phyloP scores from a whole-genome alignment of 2,888 invertebrate genomes.

The Hetaerina titia region DNA sequence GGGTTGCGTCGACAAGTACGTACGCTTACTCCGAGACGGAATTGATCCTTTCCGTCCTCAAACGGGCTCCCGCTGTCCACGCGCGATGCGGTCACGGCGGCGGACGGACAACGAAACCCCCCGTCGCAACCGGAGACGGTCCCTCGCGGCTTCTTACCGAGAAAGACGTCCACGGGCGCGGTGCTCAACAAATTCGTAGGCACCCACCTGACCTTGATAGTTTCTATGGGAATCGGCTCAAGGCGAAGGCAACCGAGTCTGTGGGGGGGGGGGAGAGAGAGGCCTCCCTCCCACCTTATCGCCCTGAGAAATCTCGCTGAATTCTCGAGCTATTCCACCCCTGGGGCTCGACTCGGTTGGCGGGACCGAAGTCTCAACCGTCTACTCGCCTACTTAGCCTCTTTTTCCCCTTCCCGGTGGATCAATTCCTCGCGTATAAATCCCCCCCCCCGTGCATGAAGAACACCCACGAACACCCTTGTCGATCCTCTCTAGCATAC shows the following conservation, averaged over 20 bases:
- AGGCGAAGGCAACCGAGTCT: not conserved
- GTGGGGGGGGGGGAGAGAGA: not conserved
- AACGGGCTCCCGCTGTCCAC: not conserved
- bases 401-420: too few relatives aligned
- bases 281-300: not conserved
- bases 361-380: conserved; percentile 4
- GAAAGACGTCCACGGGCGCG: not conserved
- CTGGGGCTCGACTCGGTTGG: not conserved
- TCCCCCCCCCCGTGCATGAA: too few relatives aligned
- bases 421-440: too few relatives aligned
- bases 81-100: not conserved
- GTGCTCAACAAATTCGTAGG: not conserved
- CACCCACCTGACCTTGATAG: conserved; percentile 27
- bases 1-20: conserved; percentile 33
- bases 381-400: too few relatives aligned
- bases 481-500: too few relatives aligned
- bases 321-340: not conserved
- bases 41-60: not conserved
- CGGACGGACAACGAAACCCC: not conserved
- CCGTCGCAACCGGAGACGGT: not conserved
- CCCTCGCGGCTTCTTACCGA: not conserved
- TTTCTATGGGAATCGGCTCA: conserved; percentile 39
- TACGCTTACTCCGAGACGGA: conserved; percentile 27
- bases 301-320: conserved; percentile 18
- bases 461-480: too few relatives aligned